Percentiles rank a stretch among this genome's conserved stretches.
phyloP scores from a whole-genome alignment of 2,797 vertebrate species.

The Pristis pectinata region DNA sequence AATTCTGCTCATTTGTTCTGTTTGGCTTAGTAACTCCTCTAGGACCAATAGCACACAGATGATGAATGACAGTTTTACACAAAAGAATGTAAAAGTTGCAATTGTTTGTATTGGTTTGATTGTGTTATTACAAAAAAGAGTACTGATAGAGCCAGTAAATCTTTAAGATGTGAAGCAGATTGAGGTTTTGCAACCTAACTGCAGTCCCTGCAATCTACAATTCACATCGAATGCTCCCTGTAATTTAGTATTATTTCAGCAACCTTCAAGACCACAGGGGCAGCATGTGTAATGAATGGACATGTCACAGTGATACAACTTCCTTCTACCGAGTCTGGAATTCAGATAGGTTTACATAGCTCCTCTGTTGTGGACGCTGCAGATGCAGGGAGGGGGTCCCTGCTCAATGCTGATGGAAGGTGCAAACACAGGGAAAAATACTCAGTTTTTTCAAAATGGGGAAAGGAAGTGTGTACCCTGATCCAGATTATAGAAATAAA shows the following conservation, averaged over 20 bases:
- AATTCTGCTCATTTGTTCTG: background rate
- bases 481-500: background rate
- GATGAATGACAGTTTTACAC: conserved; percentile 5
- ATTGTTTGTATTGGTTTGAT: conserved; percentile 8
- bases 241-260: background rate
- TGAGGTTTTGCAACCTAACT: background rate
- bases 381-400: background rate
- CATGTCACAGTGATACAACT: background rate
- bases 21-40: background rate
- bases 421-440: background rate
- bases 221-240: background rate
- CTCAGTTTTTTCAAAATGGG: background rate
- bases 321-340: background rate
- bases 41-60: conserved; percentile 8
- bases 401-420: background rate
- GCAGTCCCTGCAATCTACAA: background rate
- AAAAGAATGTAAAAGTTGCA: conserved; percentile 26
- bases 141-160: background rate
- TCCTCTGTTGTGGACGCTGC: background rate
- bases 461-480: background rate
- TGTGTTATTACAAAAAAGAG: background rate
- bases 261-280: background rate
- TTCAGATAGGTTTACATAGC: background rate
- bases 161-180: background rate
- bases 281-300: background rate